These are phyloP conservation scores for Octopus sinensis DNA, from an alignment of 1,140 invertebrate genomes.

Conservation along the genomic window DNA sequence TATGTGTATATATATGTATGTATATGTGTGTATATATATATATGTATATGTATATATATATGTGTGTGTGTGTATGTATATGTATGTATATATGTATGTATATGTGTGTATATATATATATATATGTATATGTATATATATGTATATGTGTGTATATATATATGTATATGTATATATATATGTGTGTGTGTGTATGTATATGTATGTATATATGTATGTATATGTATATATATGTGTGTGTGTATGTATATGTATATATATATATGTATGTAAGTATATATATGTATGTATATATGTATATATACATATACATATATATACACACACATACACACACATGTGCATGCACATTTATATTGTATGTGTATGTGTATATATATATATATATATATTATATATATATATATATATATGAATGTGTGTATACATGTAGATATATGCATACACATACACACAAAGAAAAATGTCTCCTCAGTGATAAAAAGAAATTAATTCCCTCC, in stretches of 20 bases:
- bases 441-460: too few species aligned
- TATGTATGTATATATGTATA: background rate
- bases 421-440: too few species aligned
- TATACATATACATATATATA: slow-evolving; percentile 1
- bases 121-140: background rate
- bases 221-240: too few species aligned
- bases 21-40: background rate
- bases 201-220: background rate
- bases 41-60: background rate
- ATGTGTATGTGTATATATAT: background rate
- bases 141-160: background rate
- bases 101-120: background rate
- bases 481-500: too few species aligned
- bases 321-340: background rate
- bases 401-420: too few species aligned
- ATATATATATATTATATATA: background rate
- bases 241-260: background rate
- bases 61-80: background rate
- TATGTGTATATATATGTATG: background rate
- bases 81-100: background rate
- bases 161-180: background rate
- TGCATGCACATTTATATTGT: background rate
- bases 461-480: too few species aligned
- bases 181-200: background rate
- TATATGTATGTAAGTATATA: background rate